Percentiles rank a stretch among this genome's conserved stretches.
Evolutionary conservation across 2,113 vertebrate genomes (phyloP).

Genomic region (Crocuta crocuta): DNA sequence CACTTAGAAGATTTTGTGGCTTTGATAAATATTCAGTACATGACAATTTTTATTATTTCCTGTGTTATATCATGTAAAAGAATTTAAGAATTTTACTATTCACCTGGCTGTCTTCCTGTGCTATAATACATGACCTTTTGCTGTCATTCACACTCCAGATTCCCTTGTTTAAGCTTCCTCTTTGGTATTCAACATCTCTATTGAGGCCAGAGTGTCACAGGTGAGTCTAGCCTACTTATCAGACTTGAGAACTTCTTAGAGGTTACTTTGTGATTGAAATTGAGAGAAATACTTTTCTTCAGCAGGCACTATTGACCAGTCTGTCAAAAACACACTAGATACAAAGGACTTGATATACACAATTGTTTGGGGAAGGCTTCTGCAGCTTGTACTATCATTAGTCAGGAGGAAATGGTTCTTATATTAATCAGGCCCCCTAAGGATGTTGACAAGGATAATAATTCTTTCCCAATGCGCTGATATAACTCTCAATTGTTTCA

Average conservation of each 20-base stretch:
- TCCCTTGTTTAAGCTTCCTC: not conserved
- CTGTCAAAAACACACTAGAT: conserved; percentile 71
- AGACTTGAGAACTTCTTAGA: conserved; percentile 62
- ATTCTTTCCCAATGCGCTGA: conserved; percentile 85
- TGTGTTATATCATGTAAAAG: not conserved
- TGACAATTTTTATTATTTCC: not conserved
- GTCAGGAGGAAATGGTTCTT: conserved; percentile 70
- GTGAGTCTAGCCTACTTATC: conserved; percentile 41
- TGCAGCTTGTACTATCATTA: conserved; percentile 71
- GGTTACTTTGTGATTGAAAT: conserved; percentile 69
- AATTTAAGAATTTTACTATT: not conserved
- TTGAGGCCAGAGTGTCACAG: conserved; percentile 3
- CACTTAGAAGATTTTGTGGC: not conserved
- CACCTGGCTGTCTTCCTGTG: not conserved
- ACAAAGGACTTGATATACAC: conserved; percentile 75
- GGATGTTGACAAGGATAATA: conserved; percentile 83
- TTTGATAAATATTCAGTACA: not conserved
- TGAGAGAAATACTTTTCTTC: conserved; percentile 81
- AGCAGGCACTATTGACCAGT: conserved; percentile 77
- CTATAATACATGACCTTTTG: not conserved
- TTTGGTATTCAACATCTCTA: conserved; percentile 25
- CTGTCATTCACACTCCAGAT: not conserved
- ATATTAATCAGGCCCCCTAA: conserved; percentile 83
- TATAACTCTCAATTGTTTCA: conserved; percentile 87
- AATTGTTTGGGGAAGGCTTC: conserved; percentile 76